phyloP scores from a whole-genome alignment of 2,113 vertebrate species.

The Mirza zaza region DNA sequence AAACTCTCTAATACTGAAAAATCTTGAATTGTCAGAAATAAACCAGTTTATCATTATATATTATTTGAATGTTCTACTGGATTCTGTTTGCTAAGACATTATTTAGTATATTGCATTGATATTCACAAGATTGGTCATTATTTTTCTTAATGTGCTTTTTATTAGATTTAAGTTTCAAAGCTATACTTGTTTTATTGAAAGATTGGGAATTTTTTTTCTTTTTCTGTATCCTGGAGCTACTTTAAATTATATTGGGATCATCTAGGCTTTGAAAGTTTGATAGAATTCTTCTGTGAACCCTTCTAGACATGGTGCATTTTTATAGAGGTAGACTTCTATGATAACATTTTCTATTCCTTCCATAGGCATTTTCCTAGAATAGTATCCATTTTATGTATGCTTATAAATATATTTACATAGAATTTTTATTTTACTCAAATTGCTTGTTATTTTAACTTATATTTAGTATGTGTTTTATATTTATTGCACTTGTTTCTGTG shows the following conservation, averaged over 20 bases:
- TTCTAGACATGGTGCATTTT: not conserved
- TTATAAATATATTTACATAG: not conserved
- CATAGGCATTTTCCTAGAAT: not conserved
- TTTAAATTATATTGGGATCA: not conserved
- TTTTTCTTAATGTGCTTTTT: not conserved
- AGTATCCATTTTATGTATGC: not conserved
- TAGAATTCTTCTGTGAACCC: not conserved
- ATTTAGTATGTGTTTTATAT: not conserved
- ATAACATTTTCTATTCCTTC: not conserved
- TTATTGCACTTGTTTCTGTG: no score
- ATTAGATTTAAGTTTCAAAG: not conserved
- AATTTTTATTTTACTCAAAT: not conserved
- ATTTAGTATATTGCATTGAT: not conserved
- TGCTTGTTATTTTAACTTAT: not conserved
- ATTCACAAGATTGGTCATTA: not conserved
- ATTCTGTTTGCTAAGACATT: not conserved
- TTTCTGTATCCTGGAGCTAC: not conserved
- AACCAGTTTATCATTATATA: not conserved
- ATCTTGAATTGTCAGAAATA: not conserved
- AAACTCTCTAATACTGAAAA: not conserved
- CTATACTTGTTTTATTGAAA: not conserved
- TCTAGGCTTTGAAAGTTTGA: not conserved
- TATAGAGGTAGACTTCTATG: not conserved
- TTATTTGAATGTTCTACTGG: not conserved
- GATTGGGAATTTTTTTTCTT: not conserved